phyloP scores from a whole-genome alignment of 1,140 invertebrate species.

The Zaprionus vittiger region DNA sequence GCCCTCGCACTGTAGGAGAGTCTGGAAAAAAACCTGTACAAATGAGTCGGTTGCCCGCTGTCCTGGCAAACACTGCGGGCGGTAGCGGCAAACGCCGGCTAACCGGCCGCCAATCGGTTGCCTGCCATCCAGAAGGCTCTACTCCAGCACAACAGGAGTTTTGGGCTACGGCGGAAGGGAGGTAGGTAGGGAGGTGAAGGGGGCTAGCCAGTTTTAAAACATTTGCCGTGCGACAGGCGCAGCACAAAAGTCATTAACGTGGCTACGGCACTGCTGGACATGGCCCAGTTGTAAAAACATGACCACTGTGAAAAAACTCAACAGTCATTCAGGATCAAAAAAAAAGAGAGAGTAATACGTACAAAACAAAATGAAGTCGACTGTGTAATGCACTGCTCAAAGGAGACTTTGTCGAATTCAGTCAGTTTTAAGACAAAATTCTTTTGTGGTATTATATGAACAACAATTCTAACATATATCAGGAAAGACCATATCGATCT shows the following conservation, averaged over 20 bases:
- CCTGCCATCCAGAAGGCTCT: conserved; percentile 34
- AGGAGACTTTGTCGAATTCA: too few species aligned
- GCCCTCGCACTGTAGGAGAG: conserved; percentile 35
- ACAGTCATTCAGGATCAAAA: conserved; percentile 57
- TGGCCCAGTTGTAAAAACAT: conserved; percentile 81
- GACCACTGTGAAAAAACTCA: conserved; percentile 80
- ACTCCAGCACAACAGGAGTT: conserved; percentile 19
- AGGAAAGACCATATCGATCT: too few species aligned
- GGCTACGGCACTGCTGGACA: conserved; percentile 73
- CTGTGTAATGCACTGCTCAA: conserved; percentile 17
- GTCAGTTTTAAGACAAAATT: rapidly evolving
- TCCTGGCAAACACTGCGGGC: conserved; percentile 81
- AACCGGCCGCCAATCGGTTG: conserved; percentile 73
- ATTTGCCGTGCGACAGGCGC: conserved; percentile 65
- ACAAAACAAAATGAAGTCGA: not conserved
- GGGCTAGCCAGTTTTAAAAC: conserved; percentile 48
- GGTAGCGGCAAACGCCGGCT: conserved; percentile 65
- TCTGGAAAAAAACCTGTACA: conserved; percentile 71
- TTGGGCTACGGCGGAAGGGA: not conserved
- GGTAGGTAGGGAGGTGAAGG: not conserved
- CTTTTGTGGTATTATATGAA: too few species aligned
- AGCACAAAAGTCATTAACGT: conserved; percentile 83
- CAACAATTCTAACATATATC: too few species aligned
- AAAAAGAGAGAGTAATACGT: not conserved
- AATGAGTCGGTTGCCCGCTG: conserved; percentile 78